These are phyloP conservation scores for Galbula dea DNA, from an alignment of 2,113 vertebrate genomes.

Conservation along the genomic window DNA sequence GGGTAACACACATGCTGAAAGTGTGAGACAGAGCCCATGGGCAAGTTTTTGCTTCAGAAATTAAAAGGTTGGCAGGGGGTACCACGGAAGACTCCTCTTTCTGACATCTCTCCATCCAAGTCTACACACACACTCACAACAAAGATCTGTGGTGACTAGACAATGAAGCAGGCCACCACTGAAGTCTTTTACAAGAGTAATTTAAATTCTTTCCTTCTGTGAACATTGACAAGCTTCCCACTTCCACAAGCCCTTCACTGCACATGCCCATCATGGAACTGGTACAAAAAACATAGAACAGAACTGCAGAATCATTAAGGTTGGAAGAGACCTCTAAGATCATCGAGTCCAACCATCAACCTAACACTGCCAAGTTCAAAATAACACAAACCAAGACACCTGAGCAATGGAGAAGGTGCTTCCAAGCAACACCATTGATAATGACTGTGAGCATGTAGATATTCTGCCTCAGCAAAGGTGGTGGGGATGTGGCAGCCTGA, in stretches of 20 bases:
- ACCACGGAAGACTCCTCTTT: background rate
- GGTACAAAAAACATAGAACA: background rate
- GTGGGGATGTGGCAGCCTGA: conserved; percentile 1
- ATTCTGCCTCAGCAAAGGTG: background rate
- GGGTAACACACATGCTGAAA: rapidly evolving
- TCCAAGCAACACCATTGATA: background rate
- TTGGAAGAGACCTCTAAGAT: no score
- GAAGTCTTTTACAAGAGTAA: background rate
- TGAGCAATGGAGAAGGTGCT: background rate
- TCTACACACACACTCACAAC: rapidly evolving
- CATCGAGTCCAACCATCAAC: no score
- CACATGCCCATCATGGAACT: background rate
- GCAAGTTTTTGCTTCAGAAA: background rate
- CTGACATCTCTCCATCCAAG: background rate
- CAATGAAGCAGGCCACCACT: background rate
- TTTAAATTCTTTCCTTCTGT: background rate
- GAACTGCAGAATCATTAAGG: no score
- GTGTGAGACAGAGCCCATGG: background rate
- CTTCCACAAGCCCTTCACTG: background rate
- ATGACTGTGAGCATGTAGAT: background rate
- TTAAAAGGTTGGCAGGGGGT: background rate
- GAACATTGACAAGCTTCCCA: background rate
- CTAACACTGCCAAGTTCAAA: background rate
- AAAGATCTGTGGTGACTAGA: background rate
- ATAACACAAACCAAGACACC: background rate